phyloP scores from a whole-genome alignment of 2,113 vertebrate species.

The Fukomys damarensis region DNA sequence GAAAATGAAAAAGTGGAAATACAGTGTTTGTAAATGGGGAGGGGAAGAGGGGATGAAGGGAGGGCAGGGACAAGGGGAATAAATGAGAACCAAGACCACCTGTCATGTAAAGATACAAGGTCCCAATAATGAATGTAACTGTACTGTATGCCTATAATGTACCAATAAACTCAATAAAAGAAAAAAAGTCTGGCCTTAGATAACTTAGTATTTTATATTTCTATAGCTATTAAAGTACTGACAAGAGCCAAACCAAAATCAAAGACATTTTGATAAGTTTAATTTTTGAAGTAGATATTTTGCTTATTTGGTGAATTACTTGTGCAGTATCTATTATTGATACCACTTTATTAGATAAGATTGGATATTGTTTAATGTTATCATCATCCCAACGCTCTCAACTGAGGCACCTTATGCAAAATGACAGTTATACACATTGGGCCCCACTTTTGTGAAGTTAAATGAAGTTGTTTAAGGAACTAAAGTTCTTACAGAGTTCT shows the following conservation, averaged over 20 bases:
- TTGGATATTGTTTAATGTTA: not conserved
- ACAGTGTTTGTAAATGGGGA: too few species aligned
- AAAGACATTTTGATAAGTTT: not conserved
- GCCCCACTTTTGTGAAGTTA: not conserved
- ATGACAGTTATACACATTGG: not conserved
- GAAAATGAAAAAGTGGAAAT: too few species aligned
- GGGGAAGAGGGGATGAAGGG: too few species aligned
- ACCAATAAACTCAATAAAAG: too few species aligned
- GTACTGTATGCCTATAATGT: too few species aligned
- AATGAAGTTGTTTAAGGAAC: not conserved
- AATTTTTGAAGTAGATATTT: not conserved
- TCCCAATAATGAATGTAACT: too few species aligned
- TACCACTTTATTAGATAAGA: not conserved
- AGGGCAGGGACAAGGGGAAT: too few species aligned
- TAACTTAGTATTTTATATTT: slow-evolving; percentile 26
- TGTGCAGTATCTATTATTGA: not conserved
- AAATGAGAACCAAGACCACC: too few species aligned
- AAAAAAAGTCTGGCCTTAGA: too few species aligned
- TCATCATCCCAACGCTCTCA: not conserved
- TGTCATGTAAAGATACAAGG: too few species aligned
- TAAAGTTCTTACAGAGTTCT: not conserved
- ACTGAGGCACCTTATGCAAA: not conserved
- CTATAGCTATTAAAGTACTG: not conserved
- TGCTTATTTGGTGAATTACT: not conserved
- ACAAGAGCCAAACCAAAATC: not conserved